Conservation (phyloP, 2,888 invertebrate species). For the Disparrhopalites patrizii region DNA sequence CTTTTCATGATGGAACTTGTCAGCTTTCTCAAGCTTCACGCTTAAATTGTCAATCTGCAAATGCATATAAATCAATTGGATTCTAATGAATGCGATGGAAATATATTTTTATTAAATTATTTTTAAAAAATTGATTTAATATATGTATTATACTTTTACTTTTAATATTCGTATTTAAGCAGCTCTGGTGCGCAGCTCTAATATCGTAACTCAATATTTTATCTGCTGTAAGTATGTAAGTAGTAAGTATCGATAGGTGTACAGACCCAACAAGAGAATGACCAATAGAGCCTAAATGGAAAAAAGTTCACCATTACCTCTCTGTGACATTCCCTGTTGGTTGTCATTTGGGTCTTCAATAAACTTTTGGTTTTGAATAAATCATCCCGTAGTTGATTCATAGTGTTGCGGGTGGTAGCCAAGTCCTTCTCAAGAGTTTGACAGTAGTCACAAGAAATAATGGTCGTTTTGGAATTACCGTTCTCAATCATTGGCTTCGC, state of each 20-base stretch:
- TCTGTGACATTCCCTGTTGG: slow-evolving; percentile 35
- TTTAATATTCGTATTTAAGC: too few relatives aligned
- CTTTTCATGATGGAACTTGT: slow-evolving; percentile 36
- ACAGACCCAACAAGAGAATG: background rate
- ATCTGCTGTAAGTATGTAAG: background rate
- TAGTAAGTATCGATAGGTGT: background rate
- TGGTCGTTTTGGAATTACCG: too few relatives aligned
- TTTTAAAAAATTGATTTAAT: too few relatives aligned
- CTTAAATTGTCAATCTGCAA: slow-evolving; percentile 26
- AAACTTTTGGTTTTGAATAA: slow-evolving; percentile 31
- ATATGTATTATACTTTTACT: too few relatives aligned
- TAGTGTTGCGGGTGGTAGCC: slow-evolving; percentile 18
- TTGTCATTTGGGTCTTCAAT: slow-evolving; percentile 35
- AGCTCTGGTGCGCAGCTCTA: too few relatives aligned
- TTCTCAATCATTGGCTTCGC: too few relatives aligned
- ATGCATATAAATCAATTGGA: background rate
- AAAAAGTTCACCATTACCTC: slow-evolving; percentile 25
- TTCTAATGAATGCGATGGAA: background rate
- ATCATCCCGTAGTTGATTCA: slow-evolving; percentile 33
- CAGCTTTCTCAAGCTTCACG: slow-evolving; percentile 33
- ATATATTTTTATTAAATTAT: background rate
- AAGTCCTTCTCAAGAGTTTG: slow-evolving; percentile 28
- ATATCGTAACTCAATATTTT: too few relatives aligned
- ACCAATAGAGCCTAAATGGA: background rate
- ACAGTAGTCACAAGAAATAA: slow-evolving; percentile 19